phyloP scores from a whole-genome alignment of 2,797 vertebrate species.

The Pantherophis vulpinus region DNA sequence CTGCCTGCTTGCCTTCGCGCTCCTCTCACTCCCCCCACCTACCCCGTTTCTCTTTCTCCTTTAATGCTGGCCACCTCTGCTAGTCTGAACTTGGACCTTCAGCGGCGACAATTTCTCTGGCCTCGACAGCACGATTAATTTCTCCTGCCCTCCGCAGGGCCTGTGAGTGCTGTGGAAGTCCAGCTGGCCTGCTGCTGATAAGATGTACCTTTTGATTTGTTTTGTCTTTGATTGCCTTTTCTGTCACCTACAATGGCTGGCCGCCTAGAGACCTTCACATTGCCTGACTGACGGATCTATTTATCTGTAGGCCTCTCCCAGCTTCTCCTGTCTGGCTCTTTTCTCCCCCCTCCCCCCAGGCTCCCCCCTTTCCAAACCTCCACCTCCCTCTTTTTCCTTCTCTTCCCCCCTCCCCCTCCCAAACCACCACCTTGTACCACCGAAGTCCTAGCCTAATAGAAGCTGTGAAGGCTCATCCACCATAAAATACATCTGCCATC shows the following conservation, averaged over 20 bases:
- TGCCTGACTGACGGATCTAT: slow-evolving; percentile 76
- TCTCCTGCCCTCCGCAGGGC: slow-evolving; percentile 69
- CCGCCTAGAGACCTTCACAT: slow-evolving; percentile 70
- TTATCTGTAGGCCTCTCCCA: slow-evolving; percentile 69
- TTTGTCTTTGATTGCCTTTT: slow-evolving; percentile 77
- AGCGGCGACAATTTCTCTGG: slow-evolving; percentile 71
- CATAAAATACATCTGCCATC: slow-evolving; percentile 76
- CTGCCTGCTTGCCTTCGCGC: slow-evolving; percentile 26
- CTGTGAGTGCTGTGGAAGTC: slow-evolving; percentile 65
- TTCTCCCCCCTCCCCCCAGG: background rate
- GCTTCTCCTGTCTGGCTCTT: slow-evolving; percentile 53
- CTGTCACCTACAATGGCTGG: slow-evolving; percentile 75
- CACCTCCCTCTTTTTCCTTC: slow-evolving; percentile 44
- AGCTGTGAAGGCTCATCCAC: slow-evolving; percentile 73
- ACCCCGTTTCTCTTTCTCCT: slow-evolving; percentile 43
- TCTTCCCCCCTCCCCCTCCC: slow-evolving; percentile 19
- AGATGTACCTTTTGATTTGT: slow-evolving; percentile 77
- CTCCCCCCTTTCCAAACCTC: slow-evolving; percentile 45
- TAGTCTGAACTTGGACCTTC: slow-evolving; percentile 71
- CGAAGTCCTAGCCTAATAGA: slow-evolving; percentile 69
- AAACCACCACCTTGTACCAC: slow-evolving; percentile 65
- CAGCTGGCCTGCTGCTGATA: slow-evolving; percentile 76
- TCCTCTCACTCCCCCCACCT: background rate
- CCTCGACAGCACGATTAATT: slow-evolving; percentile 78
- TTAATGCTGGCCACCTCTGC: slow-evolving; percentile 64